Base-by-base conservation (phyloP, 2,113 vertebrate genomes). In the Circaetus cinerascens region DNA sequence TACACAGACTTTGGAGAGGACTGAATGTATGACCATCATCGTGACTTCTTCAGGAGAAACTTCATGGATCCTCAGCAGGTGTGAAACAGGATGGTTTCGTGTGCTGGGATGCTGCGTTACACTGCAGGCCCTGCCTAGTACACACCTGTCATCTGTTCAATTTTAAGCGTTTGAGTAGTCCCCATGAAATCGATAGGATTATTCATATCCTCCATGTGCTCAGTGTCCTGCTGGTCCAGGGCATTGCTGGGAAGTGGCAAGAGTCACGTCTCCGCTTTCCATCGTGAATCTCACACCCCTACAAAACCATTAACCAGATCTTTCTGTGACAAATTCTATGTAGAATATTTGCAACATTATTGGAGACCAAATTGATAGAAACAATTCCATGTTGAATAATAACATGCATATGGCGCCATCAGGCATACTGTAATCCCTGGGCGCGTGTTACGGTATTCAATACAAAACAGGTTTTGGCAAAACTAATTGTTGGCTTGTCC, bases 181-280 rank as follows among this genome's bases (percentile, higher is more conserved):
- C 88, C 76, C 15, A 0, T 18, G 66, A 55, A 22, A 32, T 17
- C 5, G 1, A 5, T 15, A 17, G 45, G 57, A 46, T 87, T 72
- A 10, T 76, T 68, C 81, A 25, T 7, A 9, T 41, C 76, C 71
- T 76, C 81, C 74, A 10, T 50, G 80, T 79, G 77, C 74, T 90
- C 57, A 5, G 69, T 86, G 95, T 93, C 94, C 96, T 90, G 94
- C 97, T 91, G 94, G 96, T 85, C 89, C 91, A 4, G 94, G 96
- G 76, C 95, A 2, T 27, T 3, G 1, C 90, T 75, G 80, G 84
- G 93, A 85, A 66, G 88, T 48, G 81, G 86, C 93, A 72, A 15
- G 2, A 57, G 89, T 68, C 71, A 19, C 13, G 5, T 86, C 81
- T 86, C 40, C 5, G 18, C 77, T 93, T 92, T 93, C 95, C 73